Base-by-base conservation (phyloP, 2,113 vertebrate species). In the Ceyx cyanopectus region DNA sequence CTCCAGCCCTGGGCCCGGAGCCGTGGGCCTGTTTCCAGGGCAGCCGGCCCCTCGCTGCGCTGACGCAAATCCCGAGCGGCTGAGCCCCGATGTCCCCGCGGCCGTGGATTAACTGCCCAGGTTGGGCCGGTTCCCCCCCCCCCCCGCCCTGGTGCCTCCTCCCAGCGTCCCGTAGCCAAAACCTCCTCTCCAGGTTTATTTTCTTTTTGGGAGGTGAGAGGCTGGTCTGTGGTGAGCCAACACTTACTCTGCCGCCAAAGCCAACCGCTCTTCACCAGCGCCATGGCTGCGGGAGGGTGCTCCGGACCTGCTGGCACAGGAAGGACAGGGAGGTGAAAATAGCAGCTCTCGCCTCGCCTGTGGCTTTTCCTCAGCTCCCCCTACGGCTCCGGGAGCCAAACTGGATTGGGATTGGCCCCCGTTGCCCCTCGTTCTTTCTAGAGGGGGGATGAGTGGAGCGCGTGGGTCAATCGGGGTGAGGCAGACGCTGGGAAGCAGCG, bases 241-340 rank as follows among this genome's bases (percentile, higher is more conserved):
- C 63, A 98, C 99, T 99, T 95, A 99, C 99, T 99, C 95, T 99
- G 99, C 89, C 99, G 98, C 99, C 99, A 99, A 58, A 99, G 97
- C 99, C 98, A 99, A 80, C 99, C 99, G 7, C 99, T 98, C 98
- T 98, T 99, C 97, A 99, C 96, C 75, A 99, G 97, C 1, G 98
- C 98, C 99, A 99, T 99, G 89, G 92, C 90, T 69, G 82, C 75
- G 9, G 77, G 70, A 77, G 51, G 76, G 66, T 46, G 85, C 56
- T 48, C 90, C 41, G 8, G 67, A 70, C 43, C 82, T 85, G 75
- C 70, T 14, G 65, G 26, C 45, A 8, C 0, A 1, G 60, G 68
- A 65, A 19, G 22, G 29, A 14, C 1, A 48, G 7, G 0, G 6
- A 34, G n/a, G 57, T 80, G 66, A 54, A 76, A 85, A 24, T 0